A percentile compares a stretch with the other conserved stretches of the same genome.
These are phyloP conservation scores for Balanococcus diminutus DNA, from an alignment of 2,888 invertebrate species.

Conservation along the genomic window DNA sequence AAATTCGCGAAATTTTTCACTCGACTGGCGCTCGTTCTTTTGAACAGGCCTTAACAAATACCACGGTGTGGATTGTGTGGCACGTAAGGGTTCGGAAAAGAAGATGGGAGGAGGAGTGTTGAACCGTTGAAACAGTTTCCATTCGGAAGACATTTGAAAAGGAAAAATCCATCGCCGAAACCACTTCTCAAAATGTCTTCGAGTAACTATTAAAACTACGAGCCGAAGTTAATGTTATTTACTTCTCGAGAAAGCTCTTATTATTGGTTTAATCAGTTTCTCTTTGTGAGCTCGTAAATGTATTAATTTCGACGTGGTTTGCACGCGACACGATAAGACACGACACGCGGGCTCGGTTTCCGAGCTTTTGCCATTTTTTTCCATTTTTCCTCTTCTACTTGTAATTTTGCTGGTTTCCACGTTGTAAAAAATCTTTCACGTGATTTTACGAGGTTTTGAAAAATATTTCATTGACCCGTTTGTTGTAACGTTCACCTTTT, in stretches of 20 bases:
- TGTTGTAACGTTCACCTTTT: background rate
- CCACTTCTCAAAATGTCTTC: background rate
- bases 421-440: background rate
- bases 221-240: constrained; percentile 38
- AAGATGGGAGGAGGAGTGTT: no score
- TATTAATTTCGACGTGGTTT: constrained; percentile 21
- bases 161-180: constrained; percentile 26
- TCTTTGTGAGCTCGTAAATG: constrained; percentile 25
- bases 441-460: background rate
- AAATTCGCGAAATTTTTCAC: constrained; percentile 9
- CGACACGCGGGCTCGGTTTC: no score
- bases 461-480: constrained; percentile 8
- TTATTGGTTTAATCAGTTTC: constrained; percentile 35
- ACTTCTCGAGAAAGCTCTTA: constrained; percentile 37
- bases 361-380: background rate
- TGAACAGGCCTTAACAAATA: background rate
- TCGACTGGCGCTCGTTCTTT: constrained; percentile 6
- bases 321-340: background rate
- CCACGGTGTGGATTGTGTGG: background rate
- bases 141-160: constrained; percentile 8
- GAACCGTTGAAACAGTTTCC: background rate
- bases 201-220: constrained; percentile 35
- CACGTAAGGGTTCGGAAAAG: background rate
- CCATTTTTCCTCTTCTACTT: background rate
- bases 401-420: background rate